Conservation (phyloP, 2,113 vertebrate species). For the Epinephelus fuscoguttatus region DNA sequence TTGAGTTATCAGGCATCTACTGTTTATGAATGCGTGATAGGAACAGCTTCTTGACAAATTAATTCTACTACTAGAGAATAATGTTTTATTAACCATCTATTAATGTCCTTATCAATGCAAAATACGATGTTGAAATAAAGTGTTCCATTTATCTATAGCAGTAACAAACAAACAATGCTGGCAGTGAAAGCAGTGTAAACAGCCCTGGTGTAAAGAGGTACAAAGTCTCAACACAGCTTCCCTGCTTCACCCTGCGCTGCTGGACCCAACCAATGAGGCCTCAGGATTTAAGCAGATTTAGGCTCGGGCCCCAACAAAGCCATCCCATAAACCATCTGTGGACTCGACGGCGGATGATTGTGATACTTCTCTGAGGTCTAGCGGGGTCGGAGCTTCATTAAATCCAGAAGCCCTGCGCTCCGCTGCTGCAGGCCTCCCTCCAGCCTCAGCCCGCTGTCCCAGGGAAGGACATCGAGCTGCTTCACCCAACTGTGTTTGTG, state of each 20-base stretch:
- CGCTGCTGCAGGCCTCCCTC: slow-evolving; percentile 52
- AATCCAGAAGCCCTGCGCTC: slow-evolving; percentile 62
- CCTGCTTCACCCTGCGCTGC: slow-evolving; percentile 22
- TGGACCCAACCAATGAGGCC: slow-evolving; percentile 45
- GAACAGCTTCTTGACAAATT: background rate
- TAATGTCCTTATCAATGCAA: no score
- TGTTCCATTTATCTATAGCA: no score
- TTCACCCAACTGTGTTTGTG: slow-evolving; percentile 26
- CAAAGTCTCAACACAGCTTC: slow-evolving; percentile 27
- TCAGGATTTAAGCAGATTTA: slow-evolving; percentile 50
- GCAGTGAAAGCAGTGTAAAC: slow-evolving; percentile 8
- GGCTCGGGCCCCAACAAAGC: slow-evolving; percentile 67
- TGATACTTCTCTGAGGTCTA: slow-evolving; percentile 70
- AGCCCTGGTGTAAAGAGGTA: background rate
- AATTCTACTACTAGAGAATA: no score
- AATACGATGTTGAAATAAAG: background rate
- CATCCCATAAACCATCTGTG: slow-evolving; percentile 74
- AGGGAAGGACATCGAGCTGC: slow-evolving; percentile 30
- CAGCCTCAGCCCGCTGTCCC: slow-evolving; percentile 21
- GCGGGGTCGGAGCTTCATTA: slow-evolving; percentile 75
- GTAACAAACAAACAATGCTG: background rate
- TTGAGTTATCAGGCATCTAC: background rate
- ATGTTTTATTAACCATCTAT: background rate
- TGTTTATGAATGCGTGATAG: background rate
- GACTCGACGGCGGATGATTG: slow-evolving; percentile 64